A percentile compares a stretch with the other conserved stretches of the same genome.
Conservation (phyloP, 2,797 vertebrate species). For the Parambassis ranga region DNA sequence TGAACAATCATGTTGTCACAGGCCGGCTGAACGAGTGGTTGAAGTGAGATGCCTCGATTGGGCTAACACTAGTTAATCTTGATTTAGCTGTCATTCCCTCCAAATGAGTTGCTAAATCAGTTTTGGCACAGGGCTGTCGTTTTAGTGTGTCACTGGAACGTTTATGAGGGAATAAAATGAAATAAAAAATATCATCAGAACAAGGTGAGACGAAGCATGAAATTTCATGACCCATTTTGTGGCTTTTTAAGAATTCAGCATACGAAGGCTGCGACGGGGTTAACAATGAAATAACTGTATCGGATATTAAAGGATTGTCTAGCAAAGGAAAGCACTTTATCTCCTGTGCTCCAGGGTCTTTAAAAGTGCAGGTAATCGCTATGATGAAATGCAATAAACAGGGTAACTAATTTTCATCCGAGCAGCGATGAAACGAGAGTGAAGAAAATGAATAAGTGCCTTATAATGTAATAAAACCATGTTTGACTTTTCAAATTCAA, state of each 20-base stretch:
- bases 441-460: conserved; percentile 1
- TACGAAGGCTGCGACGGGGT: not conserved
- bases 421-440: conserved; percentile 27
- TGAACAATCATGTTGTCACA: conserved; percentile 33
- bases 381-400: conserved; percentile 32
- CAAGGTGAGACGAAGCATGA: conserved; percentile 61
- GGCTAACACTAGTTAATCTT: conserved; percentile 73
- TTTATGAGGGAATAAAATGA: conserved; percentile 65
- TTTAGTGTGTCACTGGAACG: conserved; percentile 61
- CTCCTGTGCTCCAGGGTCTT: not conserved
- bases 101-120: conserved; percentile 81
- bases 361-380: conserved; percentile 14
- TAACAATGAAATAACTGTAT: conserved; percentile 3
- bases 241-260: conserved; percentile 6
- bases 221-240: conserved; percentile 38
- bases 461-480: not conserved
- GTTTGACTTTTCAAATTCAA: no score
- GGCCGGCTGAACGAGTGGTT: conserved; percentile 66
- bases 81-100: conserved; percentile 77
- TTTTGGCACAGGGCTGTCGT: conserved; percentile 72
- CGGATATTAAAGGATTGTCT: not conserved
- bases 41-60: conserved; percentile 53
- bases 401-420: conserved; percentile 16
- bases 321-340: not conserved
- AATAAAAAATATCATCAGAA: conserved; percentile 51